Percentiles rank a stretch among this genome's conserved stretches.
Evolutionary conservation across 2,888 invertebrate genomes (phyloP).

Genomic region (Octonoba sinensis): DNA sequence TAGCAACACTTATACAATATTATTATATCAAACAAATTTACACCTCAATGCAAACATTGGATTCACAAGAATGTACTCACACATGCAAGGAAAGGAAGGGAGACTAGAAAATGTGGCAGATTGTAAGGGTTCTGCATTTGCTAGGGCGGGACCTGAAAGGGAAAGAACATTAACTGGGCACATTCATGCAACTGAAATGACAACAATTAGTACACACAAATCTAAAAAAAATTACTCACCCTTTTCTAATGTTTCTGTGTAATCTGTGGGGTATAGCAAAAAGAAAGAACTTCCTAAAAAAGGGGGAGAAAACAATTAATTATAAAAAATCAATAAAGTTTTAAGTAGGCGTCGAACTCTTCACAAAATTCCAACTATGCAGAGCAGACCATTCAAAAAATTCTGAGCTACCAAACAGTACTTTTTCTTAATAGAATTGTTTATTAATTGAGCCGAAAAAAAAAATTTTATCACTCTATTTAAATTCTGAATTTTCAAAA

Average conservation of each 20-base stretch:
- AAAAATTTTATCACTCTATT: no score
- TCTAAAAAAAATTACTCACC: slow-evolving; percentile 16
- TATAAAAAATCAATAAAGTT: no score
- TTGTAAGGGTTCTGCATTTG: slow-evolving; percentile 78
- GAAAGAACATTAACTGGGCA: slow-evolving; percentile 2
- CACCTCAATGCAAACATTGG: neutral
- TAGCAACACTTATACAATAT: no score
- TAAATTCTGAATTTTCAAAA: no score
- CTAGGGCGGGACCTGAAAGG: slow-evolving; percentile 88
- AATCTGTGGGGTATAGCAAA: slow-evolving; percentile 50
- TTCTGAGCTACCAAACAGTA: no score
- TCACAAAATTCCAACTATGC: no score
- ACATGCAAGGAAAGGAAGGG: slow-evolving; percentile 93
- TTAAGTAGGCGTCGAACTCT: no score
- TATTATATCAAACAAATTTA: no score
- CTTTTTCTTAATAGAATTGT: no score
- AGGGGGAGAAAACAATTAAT: neutral
- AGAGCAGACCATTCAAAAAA: no score
- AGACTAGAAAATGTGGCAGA: slow-evolving; percentile 73
- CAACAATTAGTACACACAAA: slow-evolving; percentile 30
- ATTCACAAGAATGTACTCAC: slow-evolving; percentile 77
- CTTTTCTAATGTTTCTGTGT: slow-evolving; percentile 52
- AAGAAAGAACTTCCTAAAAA: slow-evolving; percentile 48
- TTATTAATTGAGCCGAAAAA: no score
- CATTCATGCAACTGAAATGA: slow-evolving; percentile 73